Conservation (phyloP, 2,888 invertebrate genomes). For the Oxyteleia sp. region DNA sequence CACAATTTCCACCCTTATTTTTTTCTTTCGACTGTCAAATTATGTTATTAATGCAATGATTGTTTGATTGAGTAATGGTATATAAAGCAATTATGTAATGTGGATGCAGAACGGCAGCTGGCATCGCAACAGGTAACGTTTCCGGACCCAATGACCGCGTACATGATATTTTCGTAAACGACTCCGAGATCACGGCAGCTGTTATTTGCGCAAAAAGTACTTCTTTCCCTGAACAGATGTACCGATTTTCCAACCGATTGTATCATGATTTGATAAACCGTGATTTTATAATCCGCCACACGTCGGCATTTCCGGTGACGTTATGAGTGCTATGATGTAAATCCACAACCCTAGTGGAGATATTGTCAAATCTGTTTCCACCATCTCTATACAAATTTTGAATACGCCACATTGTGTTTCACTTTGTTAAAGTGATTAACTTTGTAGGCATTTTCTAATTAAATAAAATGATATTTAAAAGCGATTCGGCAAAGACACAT, state of each 20-base stretch:
- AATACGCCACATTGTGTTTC: not conserved
- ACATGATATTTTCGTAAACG: slow-evolving; percentile 42
- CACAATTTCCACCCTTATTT: too few species aligned
- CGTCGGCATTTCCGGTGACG: slow-evolving; percentile 43
- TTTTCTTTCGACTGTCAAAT: not conserved
- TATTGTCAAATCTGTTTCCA: not conserved
- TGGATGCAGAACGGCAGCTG: slow-evolving; percentile 41
- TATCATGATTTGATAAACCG: slow-evolving; percentile 51
- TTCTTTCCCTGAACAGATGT: slow-evolving; percentile 66
- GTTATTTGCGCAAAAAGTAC: slow-evolving; percentile 67
- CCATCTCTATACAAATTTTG: not conserved
- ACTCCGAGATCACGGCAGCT: slow-evolving; percentile 47
- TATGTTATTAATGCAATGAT: slow-evolving; percentile 3
- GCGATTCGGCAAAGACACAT: too few species aligned
- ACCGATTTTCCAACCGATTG: slow-evolving; percentile 56
- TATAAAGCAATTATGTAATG: slow-evolving; percentile 41
- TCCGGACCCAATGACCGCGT: slow-evolving; percentile 56
- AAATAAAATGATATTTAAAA: too few species aligned
- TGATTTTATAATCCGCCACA: slow-evolving; percentile 54
- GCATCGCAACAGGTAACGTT: slow-evolving; percentile 55
- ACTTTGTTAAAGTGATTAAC: too few species aligned
- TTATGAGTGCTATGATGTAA: slow-evolving; percentile 34
- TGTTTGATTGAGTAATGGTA: not conserved
- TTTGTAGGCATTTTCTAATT: too few species aligned
- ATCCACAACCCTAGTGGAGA: slow-evolving; percentile 16